These are phyloP conservation scores for Dicyrtomina minuta DNA, from an alignment of 2,888 invertebrate genomes.

Conservation along the genomic window DNA sequence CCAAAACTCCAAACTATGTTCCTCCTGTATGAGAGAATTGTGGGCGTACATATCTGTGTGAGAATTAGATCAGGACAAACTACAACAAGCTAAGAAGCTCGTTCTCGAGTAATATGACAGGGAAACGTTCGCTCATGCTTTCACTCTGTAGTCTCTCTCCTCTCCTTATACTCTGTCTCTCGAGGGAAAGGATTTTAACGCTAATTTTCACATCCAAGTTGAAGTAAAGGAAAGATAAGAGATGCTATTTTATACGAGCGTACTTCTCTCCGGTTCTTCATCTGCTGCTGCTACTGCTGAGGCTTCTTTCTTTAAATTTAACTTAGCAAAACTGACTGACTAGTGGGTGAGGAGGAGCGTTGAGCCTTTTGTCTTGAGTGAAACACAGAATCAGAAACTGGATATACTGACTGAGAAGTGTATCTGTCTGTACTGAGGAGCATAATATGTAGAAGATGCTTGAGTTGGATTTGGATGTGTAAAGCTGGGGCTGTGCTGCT, in stretches of 20 bases:
- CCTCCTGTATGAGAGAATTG: background rate
- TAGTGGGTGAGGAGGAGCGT: too few relatives aligned
- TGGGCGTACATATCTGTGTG: background rate
- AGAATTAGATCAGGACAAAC: too few relatives aligned
- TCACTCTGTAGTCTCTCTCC: background rate
- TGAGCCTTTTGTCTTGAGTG: too few relatives aligned
- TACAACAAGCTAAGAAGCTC: background rate
- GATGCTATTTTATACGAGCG: background rate
- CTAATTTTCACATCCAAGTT: constrained; percentile 41
- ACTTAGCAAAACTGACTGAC: too few relatives aligned
- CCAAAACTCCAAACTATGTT: constrained; percentile 21
- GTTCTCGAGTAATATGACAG: background rate
- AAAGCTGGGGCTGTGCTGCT: too few relatives aligned
- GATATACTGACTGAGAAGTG: too few relatives aligned
- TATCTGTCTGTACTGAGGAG: too few relatives aligned
- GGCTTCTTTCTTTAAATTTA: too few relatives aligned
- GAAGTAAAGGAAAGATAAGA: background rate
- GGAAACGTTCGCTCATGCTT: background rate
- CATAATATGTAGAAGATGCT: too few relatives aligned
- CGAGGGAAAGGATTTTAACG: constrained; percentile 39
- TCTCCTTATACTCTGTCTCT: background rate
- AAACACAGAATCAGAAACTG: too few relatives aligned
- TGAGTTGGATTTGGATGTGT: too few relatives aligned
- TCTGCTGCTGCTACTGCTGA: too few relatives aligned
- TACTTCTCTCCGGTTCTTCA: background rate